These are phyloP conservation scores for Bedellia somnulentella DNA, from an alignment of 2,888 invertebrate species.

Conservation along the genomic window DNA sequence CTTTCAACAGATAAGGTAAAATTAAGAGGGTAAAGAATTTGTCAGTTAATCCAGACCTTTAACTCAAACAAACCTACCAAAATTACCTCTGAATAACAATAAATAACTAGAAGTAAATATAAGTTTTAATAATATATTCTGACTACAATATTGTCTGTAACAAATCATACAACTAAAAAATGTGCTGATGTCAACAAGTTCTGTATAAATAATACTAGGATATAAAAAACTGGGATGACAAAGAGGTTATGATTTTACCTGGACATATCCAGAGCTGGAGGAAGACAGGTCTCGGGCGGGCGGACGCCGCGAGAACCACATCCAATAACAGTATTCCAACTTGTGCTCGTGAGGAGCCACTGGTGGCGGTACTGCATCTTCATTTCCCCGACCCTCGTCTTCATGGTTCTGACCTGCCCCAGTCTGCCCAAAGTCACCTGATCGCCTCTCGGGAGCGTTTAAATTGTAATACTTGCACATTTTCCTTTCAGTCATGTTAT, in stretches of 20 bases:
- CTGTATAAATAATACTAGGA: too few species aligned
- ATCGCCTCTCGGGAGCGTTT: constrained; percentile 55
- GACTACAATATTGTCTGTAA: too few species aligned
- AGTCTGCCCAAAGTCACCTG: constrained; percentile 25
- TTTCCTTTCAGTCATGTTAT: constrained; percentile 60
- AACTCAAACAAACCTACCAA: too few species aligned
- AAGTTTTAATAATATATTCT: too few species aligned
- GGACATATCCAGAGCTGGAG: constrained; percentile 49
- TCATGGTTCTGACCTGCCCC: constrained; percentile 29
- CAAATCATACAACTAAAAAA: too few species aligned
- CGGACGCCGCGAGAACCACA: constrained; percentile 78
- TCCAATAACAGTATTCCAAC: constrained; percentile 89
- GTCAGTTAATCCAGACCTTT: too few species aligned
- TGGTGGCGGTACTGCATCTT: constrained; percentile 35
- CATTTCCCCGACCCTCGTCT: constrained; percentile 35
- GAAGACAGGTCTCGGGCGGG: constrained; percentile 42
- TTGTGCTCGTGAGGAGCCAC: constrained; percentile 79
- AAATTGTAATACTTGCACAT: constrained; percentile 61
- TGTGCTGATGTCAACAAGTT: too few species aligned
- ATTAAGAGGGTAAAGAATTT: too few species aligned
- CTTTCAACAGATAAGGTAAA: too few species aligned
- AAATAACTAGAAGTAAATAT: too few species aligned
- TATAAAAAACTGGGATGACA: too few species aligned
- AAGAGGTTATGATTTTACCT: constrained; percentile 30
- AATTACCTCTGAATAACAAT: too few species aligned